Base-by-base conservation (phyloP, 1,140 invertebrate genomes). In the Listronotus oregonensis region DNA sequence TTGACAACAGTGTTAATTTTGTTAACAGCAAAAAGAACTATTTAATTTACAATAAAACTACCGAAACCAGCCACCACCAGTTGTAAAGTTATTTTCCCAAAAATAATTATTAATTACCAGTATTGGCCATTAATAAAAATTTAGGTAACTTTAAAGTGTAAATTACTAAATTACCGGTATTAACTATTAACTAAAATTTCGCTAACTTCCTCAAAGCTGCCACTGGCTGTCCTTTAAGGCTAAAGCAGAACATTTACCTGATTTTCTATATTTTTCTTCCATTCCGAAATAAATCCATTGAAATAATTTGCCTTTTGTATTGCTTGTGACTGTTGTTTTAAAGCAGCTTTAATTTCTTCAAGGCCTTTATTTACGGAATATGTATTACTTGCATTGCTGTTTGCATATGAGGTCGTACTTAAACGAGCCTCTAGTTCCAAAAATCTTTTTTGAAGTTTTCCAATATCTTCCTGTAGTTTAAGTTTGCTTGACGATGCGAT, bases 241-340 rank as follows among this genome's bases (percentile, higher is more conserved):
- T 27, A 27, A 27, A 27, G 5, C 21, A 27, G 21, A 27, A 27
- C 1, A 15, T 7, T n/a, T 37, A 55, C 60, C 43, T 63, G 60
- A 32, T 14, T 11, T 17, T 64, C 62, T 18, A 40, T 42, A 17
- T 57, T 64, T 42, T 57, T 64, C 46, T 57, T 56, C 62, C 62
- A 64, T 31, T 64, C 54, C 0, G 21, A 32, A n/a, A 64, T n/a
- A 40, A 40, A 55, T 0, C 31, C 34, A n/a, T 57, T 43, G 40
- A 55, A 15, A 21, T 56, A 56, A 40, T 56, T 64, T 14, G 27
- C 8, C 40, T 57, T 64, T 47, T 64, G 43, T 2, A 64, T 21
- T 6, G 62, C 12, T 27, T n/a, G 12, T 27, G 43, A 47, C n/a
- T 56, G 54, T 14, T 64, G n/a, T 10, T 57, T 56, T 12, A 59